Base-by-base conservation (phyloP, 2,113 vertebrate genomes). In the Platycercus adscitus region DNA sequence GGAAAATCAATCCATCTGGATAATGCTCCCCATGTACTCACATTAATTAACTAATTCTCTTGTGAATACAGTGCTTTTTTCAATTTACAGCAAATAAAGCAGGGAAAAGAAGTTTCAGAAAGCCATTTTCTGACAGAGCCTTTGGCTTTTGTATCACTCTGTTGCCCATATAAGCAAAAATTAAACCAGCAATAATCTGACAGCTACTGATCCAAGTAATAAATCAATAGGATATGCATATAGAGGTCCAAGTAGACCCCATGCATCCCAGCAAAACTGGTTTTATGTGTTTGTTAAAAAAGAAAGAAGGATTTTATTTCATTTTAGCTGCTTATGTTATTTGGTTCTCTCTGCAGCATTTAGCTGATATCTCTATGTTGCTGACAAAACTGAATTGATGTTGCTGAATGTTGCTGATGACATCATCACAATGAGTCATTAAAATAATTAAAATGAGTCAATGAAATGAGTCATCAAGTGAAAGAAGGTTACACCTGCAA, bases 391-490 rank as follows among this genome's bases (percentile, higher is more conserved):
- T 82, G 63, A 91, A 95, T 95, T 97, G 92, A 58, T 78, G 52
- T 72, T 86, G 73, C 73, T 82, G 37, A n/a, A 58, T 78, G 52
- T 76, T 86, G 77, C 80, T 80, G 33, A 14, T 58, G 56, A 66
- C 93, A 92, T 96, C 69, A 91, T 85, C 88, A 89, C 84, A 93
- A 84, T 95, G 96, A 96, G 81, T 96, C 94, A 95, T 93, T 97
- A 93, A 89, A 84, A 76, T 61, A 93, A 95, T 86, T 96, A 95
- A 96, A 95, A 90, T 94, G 95, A 96, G 93, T 97, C 95, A 96
- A 95, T 87, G 82, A 96, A 60, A 23, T 97, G 96, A 97, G 70
- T 97, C 96, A 97, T 47, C 78, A 29, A 87, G 10, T 24, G 33
- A 81, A 37, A 53, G 29, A 77, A 18, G 50, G 33, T 69, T 64